Evolutionary conservation across 2,888 invertebrate species (phyloP).

Genomic region (Neoscelio sp.): DNA sequence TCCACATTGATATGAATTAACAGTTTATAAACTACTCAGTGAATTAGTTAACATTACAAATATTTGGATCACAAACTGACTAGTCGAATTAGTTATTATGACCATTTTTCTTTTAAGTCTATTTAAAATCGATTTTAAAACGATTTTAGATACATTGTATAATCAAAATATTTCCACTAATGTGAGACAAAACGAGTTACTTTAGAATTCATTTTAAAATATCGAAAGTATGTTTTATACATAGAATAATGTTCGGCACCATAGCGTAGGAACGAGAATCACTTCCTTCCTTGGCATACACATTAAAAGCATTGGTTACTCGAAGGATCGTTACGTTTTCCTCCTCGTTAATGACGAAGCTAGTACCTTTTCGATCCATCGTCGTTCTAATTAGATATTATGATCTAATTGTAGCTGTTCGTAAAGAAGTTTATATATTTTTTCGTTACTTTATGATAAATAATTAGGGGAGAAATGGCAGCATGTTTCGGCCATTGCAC

Average conservation of each 20-base stretch:
- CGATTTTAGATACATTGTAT: too few species aligned
- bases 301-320: conserved; percentile 68
- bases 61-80: too few species aligned
- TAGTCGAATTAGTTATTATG: too few species aligned
- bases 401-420: conserved; percentile 36
- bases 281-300: conserved; percentile 47
- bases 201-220: background rate
- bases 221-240: conserved; percentile 14
- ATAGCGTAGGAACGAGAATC: conserved; percentile 70
- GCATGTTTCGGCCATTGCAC: conserved; percentile 30
- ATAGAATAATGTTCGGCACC: conserved; percentile 71
- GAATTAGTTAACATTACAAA: too few species aligned
- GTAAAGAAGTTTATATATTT: background rate
- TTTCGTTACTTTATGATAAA: conserved; percentile 39
- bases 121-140: too few species aligned
- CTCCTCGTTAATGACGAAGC: conserved; percentile 74
- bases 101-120: too few species aligned
- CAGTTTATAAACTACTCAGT: too few species aligned
- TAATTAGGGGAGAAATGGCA: conserved; percentile 10
- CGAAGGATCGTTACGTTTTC: conserved; percentile 47
- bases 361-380: conserved; percentile 74
- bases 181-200: conserved; percentile 17
- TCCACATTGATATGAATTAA: too few species aligned
- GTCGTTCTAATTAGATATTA: conserved; percentile 76
- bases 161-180: conserved; percentile 22